phyloP scores from a whole-genome alignment of 2,888 invertebrate genomes.

The Halocaridina rubra region DNA sequence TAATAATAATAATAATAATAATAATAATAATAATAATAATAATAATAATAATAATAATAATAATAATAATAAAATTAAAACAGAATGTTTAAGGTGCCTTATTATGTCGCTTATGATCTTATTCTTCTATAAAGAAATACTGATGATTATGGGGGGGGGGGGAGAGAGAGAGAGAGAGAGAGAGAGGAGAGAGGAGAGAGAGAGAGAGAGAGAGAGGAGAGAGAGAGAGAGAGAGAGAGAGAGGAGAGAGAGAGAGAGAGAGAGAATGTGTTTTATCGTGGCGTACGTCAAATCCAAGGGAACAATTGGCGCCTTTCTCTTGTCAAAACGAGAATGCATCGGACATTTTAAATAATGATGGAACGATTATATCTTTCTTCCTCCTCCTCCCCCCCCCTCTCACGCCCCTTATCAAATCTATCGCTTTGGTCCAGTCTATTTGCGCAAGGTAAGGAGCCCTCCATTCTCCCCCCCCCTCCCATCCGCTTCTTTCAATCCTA shows the following conservation, averaged over 20 bases:
- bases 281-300: too few species aligned
- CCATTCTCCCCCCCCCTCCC: neutral
- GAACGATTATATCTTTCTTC: neutral
- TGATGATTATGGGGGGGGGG: neutral
- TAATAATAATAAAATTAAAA: neutral
- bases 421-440: too few species aligned
- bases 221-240: neutral
- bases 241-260: neutral
- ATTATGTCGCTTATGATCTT: too few species aligned
- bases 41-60: neutral
- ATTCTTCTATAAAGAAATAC: too few species aligned
- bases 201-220: neutral
- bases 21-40: neutral
- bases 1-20: neutral
- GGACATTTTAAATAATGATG: too few species aligned
- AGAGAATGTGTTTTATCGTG: neutral
- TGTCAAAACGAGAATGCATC: too few species aligned
- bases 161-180: neutral
- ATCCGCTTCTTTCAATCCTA: neutral
- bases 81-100: too few species aligned
- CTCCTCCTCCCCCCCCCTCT: neutral
- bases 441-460: too few species aligned
- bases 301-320: too few species aligned
- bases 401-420: neutral
- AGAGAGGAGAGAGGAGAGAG: neutral